Base-by-base conservation (phyloP, 2,797 vertebrate genomes). In the Chromis chromis region DNA sequence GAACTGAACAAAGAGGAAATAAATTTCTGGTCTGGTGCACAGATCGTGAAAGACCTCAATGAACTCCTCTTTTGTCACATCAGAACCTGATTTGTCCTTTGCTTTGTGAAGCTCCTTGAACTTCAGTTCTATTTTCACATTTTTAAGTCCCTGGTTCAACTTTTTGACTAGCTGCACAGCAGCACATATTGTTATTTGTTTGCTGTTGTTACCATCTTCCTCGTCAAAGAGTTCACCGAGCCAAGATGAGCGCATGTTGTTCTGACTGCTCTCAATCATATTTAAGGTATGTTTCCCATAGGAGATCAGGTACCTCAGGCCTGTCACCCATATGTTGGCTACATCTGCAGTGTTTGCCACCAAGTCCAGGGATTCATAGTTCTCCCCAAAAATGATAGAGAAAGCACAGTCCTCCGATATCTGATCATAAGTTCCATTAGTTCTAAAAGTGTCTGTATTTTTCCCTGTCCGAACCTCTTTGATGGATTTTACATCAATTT, bases 1-100 rank as follows among this genome's bases (percentile, higher is more conserved):
- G 93, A 99, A 99, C 92, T 99, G 98, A 91, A 99, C 98, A 89
- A 99, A 95, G 77, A 99, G 94, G 90, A 99, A 99, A 91, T 99
- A 99, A 78, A 99, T 99, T 91, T 99, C 98, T 73, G 98, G 98
- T 87, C 97, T 96, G 53, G 97, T 99, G 91, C 97, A 99, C 90
- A 99, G 96, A 62, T 99, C 98, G 67, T 99, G 98, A 94, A 97
- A 99, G 88, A 99, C 96, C 92, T 99, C 97, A 31, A 97, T 94
- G 90, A 99, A 98, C 81, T 99, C 98, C 16, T 97, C 97, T 91
- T 96, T 96, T 13, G 94, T 96, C 70, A 99, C 94, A 25, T 96
- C 94, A 6, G 91, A 95, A 67, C 94, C 92, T 9, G 83, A 81
- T 92, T 96, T 99, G 85, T 98, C 97, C 90, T 96, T 98, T 12